These are phyloP conservation scores for Phoeniculus purpureus DNA, from an alignment of 2,797 vertebrate genomes.

Conservation along the genomic window DNA sequence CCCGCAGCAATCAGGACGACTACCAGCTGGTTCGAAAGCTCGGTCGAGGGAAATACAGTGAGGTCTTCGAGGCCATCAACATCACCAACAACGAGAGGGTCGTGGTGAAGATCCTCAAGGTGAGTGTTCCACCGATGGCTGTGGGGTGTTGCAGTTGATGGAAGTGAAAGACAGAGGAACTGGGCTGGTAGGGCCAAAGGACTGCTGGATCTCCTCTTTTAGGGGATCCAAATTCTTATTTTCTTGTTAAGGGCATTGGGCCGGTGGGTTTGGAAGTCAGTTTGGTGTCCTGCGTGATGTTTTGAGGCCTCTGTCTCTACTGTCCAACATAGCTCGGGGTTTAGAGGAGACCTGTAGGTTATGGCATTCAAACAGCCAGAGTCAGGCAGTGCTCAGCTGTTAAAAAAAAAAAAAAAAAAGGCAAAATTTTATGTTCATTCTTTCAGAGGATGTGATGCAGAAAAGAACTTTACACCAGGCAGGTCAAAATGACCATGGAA, in stretches of 20 bases:
- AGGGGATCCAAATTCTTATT: background rate
- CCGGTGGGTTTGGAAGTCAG: background rate
- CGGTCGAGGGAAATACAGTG: slow-evolving; percentile 96
- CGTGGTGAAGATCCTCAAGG: slow-evolving; percentile 98
- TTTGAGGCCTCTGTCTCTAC: background rate
- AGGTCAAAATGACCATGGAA: background rate
- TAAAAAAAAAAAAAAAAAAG: background rate
- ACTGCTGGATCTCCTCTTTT: background rate
- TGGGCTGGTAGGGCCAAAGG: background rate
- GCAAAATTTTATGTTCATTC: background rate
- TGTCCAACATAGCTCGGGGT: background rate
- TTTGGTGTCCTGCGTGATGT: background rate
- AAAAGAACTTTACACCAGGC: background rate
- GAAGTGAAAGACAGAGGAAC: accelerated
- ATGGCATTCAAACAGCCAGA: background rate
- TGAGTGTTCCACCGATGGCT: slow-evolving; percentile 74
- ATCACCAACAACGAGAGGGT: slow-evolving; percentile 98
- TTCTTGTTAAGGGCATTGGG: accelerated
- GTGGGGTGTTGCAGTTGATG: background rate
- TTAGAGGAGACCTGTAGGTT: background rate
- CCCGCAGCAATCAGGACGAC: slow-evolving; percentile 94
- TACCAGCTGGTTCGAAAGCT: slow-evolving; percentile 97
- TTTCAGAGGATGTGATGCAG: background rate
- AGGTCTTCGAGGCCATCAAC: slow-evolving; percentile 98
- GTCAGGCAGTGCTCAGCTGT: background rate